Base-by-base conservation (phyloP, 2,113 vertebrate genomes). In the Eonycteris spelaea region DNA sequence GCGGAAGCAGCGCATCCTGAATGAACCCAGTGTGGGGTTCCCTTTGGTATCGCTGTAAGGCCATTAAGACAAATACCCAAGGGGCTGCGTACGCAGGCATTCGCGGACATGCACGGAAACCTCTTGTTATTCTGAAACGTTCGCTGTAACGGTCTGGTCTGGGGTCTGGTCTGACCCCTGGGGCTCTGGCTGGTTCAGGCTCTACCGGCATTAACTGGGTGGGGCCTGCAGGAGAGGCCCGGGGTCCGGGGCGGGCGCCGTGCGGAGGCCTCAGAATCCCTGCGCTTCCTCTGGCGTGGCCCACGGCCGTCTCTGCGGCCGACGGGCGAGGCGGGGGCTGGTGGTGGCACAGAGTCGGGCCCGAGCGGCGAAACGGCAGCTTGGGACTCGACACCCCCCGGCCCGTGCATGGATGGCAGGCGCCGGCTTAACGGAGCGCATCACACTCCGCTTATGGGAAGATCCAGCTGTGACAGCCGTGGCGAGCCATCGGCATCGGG, bases 391-490 rank as follows among this genome's bases (percentile, higher is more conserved):
- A 35, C 21, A 40, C 24, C 74, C 59, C 67, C 38, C 4, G 1
- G 10, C 1, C 3, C 33, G 21, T 43, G 28, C 70, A 21, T n/a
- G 55, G 40, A 45, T 43, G 80, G 82, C 61, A 38, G 28, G 74
- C 30, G 0, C 18, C 63, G 0, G 63, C n/a, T n/a, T n/a, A n/a
- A n/a, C n/a, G 19, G 0, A 86, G 55, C 55, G 45, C 33, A 90
- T 89, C 91, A 82, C 83, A 90, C 45, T 55, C n/a, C 11, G 24
- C 59, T 59, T 80, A 48, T 71, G 74, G 97, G 97, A 91, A 86
- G 91, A 94, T 93, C 74, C 82, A 75, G 87, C 82, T 33, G 68
- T 14, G 5, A 21, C 5, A 24, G 63, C 48, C 75, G 70, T 26
- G 57, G 11, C 48, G 2, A n/a, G n/a, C n/a, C n/a, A n/a, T 30